A percentile compares a stretch with the other conserved stretches of the same genome.
phyloP scores from a whole-genome alignment of 1,140 invertebrate genomes.

The Centruroides sculpturatus region DNA sequence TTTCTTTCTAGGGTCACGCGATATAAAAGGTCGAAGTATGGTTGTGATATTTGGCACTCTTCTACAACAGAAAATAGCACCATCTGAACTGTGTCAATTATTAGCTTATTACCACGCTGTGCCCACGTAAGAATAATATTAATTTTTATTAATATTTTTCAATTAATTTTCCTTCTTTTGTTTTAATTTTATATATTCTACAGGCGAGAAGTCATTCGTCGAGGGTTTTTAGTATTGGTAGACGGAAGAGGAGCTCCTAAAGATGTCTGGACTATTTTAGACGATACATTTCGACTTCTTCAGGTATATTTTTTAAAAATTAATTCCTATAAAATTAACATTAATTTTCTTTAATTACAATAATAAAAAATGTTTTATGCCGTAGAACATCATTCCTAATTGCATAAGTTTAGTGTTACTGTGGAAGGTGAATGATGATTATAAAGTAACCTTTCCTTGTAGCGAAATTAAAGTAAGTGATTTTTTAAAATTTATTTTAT shows the following conservation, averaged over 20 bases:
- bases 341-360: no score
- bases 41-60: no score
- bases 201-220: constrained; percentile 11
- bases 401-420: constrained; percentile 6
- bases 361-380: not conserved
- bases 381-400: constrained; percentile 11
- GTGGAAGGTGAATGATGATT: not conserved
- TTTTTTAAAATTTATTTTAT: not conserved
- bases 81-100: no score
- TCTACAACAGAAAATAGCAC: no score
- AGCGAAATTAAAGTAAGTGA: constrained; percentile 10
- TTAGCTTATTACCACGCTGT: no score
- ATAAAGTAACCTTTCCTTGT: constrained; percentile 2
- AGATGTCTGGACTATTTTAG: constrained; percentile 17
- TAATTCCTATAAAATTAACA: no score
- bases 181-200: not conserved
- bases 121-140: no score
- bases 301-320: constrained; percentile 18
- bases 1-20: no score
- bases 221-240: constrained; percentile 23
- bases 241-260: constrained; percentile 20
- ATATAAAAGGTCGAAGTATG: no score
- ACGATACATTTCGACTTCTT: constrained; percentile 24
- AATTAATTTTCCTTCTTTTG: not conserved
- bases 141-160: no score